Evolutionary conservation across 1,140 invertebrate genomes (phyloP), one percentile per base, ranked within the genome.

Genomic region (Thalassaphorura encarpata): DNA sequence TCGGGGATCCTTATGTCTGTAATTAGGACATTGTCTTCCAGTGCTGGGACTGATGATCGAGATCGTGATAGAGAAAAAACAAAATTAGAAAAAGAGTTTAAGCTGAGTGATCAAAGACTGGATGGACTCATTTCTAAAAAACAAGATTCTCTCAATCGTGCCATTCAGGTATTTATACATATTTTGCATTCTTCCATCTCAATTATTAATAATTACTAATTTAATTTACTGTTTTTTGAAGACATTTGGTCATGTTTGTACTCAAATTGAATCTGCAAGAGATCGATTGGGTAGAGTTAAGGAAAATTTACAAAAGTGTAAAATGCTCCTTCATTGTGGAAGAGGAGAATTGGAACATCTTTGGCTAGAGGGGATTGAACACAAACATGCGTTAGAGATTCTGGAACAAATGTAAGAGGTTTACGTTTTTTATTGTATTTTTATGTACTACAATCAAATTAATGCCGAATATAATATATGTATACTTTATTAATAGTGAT

Each of bases 41-140:
- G 88, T 75, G 89, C 92, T 73, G 94, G 89, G 28, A 90, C 90
- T 71, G 90, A 95, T 68, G 89, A 97, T 69, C 76, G 93, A 63
- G 89, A 97, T 69, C 76, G 92, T 63, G 92, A 97, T 69, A 83
- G 87, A 67, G 93, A 97, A 73, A 93, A 93, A 67, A 83, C 83
- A 0, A 89, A 90, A 71, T 76, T 97, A 29, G 92, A 97, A 73
- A 86, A 88, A 63, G 90, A 93, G 69, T 97, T 87, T 68, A 88
- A 88, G 69, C 80, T 83, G 67, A 93, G 90, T 73, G 92, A 97
- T 74, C 80, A 83, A 60, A 78, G 79, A 64, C 75, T 97, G 3
- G 89, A 94, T 68, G 84, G 89, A 70, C 75, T 96, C 19, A 87
- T 98, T 21, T 84, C 85, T 24, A 78, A 80, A 26, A 86, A 97